Conservation (phyloP, 2,113 vertebrate species). For the Myanophis thanlyinensis region DNA sequence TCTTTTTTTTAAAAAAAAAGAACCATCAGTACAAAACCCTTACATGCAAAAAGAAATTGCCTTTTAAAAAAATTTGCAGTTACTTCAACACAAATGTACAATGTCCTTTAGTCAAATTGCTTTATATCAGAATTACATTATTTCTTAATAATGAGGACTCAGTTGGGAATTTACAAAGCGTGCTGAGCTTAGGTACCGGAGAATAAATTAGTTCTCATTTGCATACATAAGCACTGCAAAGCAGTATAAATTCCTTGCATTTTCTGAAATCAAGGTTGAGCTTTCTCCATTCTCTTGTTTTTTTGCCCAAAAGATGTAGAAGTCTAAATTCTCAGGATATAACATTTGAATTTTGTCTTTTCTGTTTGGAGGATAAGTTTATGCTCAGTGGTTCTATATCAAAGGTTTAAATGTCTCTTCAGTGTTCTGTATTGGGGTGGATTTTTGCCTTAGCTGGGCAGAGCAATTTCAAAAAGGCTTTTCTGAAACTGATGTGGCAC, state of each 20-base stretch:
- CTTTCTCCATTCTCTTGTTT: neutral
- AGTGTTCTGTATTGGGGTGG: conserved; percentile 56
- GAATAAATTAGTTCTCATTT: neutral
- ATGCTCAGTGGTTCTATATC: neutral
- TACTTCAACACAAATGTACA: neutral
- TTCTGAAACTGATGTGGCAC: conserved; percentile 74
- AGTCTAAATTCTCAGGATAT: neutral
- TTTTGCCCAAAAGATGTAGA: neutral
- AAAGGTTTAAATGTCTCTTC: neutral
- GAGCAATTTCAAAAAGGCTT: conserved; percentile 72
- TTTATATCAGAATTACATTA: neutral
- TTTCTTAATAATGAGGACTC: neutral
- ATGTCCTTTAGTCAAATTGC: neutral
- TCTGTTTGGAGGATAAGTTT: neutral
- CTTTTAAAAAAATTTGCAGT: neutral
- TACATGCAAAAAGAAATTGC: neutral
- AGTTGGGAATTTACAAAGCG: neutral
- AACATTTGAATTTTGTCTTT: neutral
- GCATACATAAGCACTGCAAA: neutral
- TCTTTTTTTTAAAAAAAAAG: neutral
- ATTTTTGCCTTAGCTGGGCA: conserved; percentile 74
- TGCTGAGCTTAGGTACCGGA: neutral
- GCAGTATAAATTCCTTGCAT: neutral
- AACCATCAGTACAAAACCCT: neutral
- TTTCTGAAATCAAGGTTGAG: neutral